Conservation (phyloP, 2,888 invertebrate genomes). For the Colletes collaris region DNA sequence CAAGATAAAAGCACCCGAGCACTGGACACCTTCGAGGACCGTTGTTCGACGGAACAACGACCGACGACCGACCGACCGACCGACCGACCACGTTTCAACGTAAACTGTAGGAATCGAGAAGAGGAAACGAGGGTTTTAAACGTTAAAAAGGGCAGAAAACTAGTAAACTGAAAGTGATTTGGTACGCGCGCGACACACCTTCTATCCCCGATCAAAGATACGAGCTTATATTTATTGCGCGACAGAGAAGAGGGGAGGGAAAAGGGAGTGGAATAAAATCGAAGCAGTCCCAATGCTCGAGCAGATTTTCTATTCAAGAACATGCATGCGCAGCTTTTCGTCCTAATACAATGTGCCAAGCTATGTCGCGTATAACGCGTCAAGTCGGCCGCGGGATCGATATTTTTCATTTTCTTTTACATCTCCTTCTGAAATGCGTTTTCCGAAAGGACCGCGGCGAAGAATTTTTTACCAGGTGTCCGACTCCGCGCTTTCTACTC, state of each 20-base stretch:
- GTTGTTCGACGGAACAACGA: too few species aligned
- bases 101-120: too few species aligned
- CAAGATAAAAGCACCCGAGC: too few species aligned
- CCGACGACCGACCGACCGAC: too few species aligned
- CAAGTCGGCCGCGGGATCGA: conserved; percentile 36
- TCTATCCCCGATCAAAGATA: conserved; percentile 15
- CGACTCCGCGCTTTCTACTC: background rate
- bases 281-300: conserved; percentile 17
- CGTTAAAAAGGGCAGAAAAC: background rate
- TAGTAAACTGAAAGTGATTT: conserved; percentile 14
- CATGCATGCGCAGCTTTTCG: conserved; percentile 20
- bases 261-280: conserved; percentile 4
- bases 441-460: background rate
- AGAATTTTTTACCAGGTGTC: conserved; percentile 35
- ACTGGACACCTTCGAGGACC: too few species aligned
- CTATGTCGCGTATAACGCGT: conserved; percentile 38
- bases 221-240: conserved; percentile 27
- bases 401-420: conserved; percentile 65
- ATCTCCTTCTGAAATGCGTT: conserved; percentile 39
- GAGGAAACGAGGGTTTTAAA: too few species aligned
- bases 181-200: conserved; percentile 11
- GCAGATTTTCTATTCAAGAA: conserved; percentile 33
- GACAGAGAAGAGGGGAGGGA: background rate
- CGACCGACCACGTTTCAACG: too few species aligned
- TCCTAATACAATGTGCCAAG: conserved; percentile 15